phyloP scores from a whole-genome alignment of 1,140 invertebrate species.

The Hypothenemus hampei region DNA sequence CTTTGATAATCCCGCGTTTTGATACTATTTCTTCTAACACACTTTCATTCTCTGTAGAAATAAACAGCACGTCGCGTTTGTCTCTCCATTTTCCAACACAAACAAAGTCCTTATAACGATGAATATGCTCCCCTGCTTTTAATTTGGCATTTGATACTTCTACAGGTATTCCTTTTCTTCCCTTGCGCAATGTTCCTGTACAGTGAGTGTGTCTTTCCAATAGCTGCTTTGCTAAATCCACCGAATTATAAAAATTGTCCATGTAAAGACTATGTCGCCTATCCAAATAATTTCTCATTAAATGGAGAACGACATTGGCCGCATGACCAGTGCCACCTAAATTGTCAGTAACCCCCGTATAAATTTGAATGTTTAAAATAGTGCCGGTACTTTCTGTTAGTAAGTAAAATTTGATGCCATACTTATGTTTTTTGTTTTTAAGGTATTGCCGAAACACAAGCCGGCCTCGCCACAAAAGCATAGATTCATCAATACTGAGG shows the following conservation, averaged over 20 bases:
- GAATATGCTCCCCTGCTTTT: slow-evolving; percentile 37
- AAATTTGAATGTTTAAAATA: slow-evolving; percentile 27
- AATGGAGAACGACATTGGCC: slow-evolving; percentile 17
- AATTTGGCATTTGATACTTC: slow-evolving; percentile 18
- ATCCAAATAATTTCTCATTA: slow-evolving; percentile 21
- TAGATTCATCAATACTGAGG: slow-evolving; percentile 35
- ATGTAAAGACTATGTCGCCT: slow-evolving; percentile 25
- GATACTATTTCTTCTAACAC: too few species aligned
- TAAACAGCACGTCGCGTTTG: slow-evolving; percentile 34
- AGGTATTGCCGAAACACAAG: slow-evolving; percentile 38
- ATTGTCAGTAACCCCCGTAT: slow-evolving; percentile 19
- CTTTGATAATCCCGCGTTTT: too few species aligned
- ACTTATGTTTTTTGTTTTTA: slow-evolving; percentile 37
- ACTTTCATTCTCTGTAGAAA: slow-evolving; percentile 34
- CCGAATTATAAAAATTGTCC: slow-evolving; percentile 33
- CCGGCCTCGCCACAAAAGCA: slow-evolving; percentile 39
- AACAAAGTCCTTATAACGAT: slow-evolving; percentile 32
- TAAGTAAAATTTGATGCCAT: slow-evolving; percentile 35
- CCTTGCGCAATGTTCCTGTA: slow-evolving; percentile 26
- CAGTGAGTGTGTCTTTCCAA: slow-evolving; percentile 25
- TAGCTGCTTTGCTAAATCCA: slow-evolving; percentile 11
- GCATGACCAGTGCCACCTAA: slow-evolving; percentile 5
- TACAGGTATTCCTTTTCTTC: slow-evolving; percentile 28
- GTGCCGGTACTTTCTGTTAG: slow-evolving; percentile 28
- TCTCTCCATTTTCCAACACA: slow-evolving; percentile 44